These are phyloP conservation scores for Podarcis muralis DNA, from an alignment of 2,113 vertebrate genomes.

Conservation along the genomic window DNA sequence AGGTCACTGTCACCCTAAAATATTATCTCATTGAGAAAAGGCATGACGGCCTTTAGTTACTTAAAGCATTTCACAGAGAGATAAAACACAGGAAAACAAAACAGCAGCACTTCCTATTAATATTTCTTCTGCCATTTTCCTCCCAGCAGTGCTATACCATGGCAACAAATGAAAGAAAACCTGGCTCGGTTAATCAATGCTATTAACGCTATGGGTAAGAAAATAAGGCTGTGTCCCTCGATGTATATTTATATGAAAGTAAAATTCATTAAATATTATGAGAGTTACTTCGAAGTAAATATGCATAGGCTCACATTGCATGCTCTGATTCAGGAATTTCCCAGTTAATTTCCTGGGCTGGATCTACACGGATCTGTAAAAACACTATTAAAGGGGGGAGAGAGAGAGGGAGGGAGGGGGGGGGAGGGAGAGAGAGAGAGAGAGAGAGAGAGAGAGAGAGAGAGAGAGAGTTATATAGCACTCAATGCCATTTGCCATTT, in stretches of 20 bases:
- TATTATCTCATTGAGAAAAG: not conserved
- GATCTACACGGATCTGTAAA: too few relatives aligned
- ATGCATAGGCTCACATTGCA: not conserved
- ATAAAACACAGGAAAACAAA: not conserved
- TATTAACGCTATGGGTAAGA: not conserved
- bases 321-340: not conserved
- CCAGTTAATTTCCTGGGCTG: not conserved
- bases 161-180: not conserved
- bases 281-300: too few relatives aligned
- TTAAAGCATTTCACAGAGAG: not conserved
- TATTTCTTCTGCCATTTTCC: not conserved
- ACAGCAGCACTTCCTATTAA: not conserved
- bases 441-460: too few relatives aligned
- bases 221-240: not conserved
- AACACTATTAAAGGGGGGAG: too few relatives aligned
- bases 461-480: too few relatives aligned
- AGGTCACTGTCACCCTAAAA: not conserved
- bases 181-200: not conserved
- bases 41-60: not conserved
- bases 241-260: not conserved
- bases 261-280: not conserved
- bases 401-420: too few relatives aligned
- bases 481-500: too few relatives aligned
- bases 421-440: too few relatives aligned
- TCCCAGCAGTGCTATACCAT: not conserved